These are phyloP conservation scores for Diaprepes abbreviatus DNA, from an alignment of 2,888 invertebrate species.

Conservation along the genomic window DNA sequence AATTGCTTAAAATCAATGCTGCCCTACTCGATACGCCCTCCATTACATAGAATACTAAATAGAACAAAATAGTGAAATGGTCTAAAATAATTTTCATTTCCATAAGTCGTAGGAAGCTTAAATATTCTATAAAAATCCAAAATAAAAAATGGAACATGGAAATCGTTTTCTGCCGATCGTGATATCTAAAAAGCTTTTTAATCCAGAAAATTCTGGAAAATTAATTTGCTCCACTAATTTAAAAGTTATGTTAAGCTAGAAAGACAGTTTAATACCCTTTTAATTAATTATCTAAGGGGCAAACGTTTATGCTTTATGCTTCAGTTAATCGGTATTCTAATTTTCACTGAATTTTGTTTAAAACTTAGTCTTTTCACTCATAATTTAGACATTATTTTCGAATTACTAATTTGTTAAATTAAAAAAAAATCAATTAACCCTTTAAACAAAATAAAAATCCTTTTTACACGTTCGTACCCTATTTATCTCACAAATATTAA, in stretches of 20 bases:
- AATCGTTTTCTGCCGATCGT: background rate
- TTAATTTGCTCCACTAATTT: conserved; percentile 1
- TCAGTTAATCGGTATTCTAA: background rate
- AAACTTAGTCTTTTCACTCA: too few species aligned
- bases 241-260: background rate
- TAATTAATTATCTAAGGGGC: background rate
- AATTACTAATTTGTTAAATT: too few species aligned
- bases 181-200: conserved; percentile 6
- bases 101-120: background rate
- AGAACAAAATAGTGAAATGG: too few species aligned
- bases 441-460: too few species aligned
- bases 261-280: background rate
- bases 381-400: too few species aligned
- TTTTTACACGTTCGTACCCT: too few species aligned
- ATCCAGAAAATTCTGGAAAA: background rate
- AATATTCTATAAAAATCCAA: background rate
- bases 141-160: background rate
- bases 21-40: too few species aligned
- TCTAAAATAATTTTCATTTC: background rate
- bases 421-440: too few species aligned
- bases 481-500: too few species aligned
- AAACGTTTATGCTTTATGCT: background rate
- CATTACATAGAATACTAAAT: too few species aligned
- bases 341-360: conserved; percentile 1
- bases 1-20: background rate